A percentile compares a stretch with the other conserved stretches of the same genome.
Conservation (phyloP, 2,113 vertebrate genomes). For the Phrynosoma platyrhinos region DNA sequence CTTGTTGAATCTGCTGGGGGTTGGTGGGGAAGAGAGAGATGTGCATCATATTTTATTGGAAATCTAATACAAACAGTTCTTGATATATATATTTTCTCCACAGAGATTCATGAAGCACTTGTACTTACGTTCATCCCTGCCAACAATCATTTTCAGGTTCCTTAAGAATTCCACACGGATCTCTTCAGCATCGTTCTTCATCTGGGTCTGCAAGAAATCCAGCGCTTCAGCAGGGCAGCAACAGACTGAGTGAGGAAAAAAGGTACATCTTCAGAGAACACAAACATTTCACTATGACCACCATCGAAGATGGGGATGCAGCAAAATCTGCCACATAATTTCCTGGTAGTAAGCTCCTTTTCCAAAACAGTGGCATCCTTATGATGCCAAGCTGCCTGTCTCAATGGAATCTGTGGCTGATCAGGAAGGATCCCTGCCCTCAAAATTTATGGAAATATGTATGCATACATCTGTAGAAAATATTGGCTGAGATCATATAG, state of each 20-base stretch:
- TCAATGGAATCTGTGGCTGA: too few relatives aligned
- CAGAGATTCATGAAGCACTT: background rate
- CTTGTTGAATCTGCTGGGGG: background rate
- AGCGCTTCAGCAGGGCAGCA: constrained; percentile 15
- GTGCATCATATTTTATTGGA: too few relatives aligned
- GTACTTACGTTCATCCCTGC: background rate
- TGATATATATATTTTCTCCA: background rate
- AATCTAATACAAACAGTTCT: background rate
- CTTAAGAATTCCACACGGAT: constrained; percentile 22
- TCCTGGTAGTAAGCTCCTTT: too few relatives aligned
- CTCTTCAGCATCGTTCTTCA: constrained; percentile 6
- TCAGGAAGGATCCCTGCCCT: too few relatives aligned
- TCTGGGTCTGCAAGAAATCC: constrained; percentile 16
- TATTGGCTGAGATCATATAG: too few relatives aligned
- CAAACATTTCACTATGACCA: background rate
- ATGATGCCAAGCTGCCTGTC: too few relatives aligned
- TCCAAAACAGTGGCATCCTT: too few relatives aligned
- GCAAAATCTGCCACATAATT: too few relatives aligned
- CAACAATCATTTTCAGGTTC: constrained; percentile 3
- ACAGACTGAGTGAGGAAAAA: background rate
- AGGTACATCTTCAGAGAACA: background rate
- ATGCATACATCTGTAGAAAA: too few relatives aligned
- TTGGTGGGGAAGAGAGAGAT: background rate
- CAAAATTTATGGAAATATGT: too few relatives aligned
- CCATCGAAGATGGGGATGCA: too few relatives aligned